Conservation (phyloP, 2,113 vertebrate genomes). For the Platysteira castanea region DNA sequence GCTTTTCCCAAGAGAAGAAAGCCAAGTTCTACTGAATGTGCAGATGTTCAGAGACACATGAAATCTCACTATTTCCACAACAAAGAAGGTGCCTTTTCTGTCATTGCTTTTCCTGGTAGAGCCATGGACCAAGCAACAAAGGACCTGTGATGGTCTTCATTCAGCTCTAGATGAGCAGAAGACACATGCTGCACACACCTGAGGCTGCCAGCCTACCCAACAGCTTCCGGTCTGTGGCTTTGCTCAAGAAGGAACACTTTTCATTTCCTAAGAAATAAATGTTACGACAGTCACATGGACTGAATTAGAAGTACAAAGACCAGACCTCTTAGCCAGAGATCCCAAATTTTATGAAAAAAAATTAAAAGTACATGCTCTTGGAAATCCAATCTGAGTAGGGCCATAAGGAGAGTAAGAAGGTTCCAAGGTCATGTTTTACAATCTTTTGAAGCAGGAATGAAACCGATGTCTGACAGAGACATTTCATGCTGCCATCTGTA, state of each 20-base stretch:
- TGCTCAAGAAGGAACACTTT: background rate
- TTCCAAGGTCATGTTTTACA: constrained; percentile 26
- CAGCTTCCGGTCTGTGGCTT: background rate
- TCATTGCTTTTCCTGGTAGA: background rate
- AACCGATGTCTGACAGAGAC: background rate
- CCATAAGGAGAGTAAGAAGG: background rate
- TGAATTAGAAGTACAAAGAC: constrained; percentile 36
- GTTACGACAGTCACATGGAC: constrained; percentile 27
- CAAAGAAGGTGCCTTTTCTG: background rate
- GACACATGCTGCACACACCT: background rate
- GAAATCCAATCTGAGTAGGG: background rate
- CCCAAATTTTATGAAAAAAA: constrained; percentile 4
- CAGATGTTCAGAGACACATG: background rate
- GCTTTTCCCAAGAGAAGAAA: background rate
- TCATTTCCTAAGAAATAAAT: constrained; percentile 30
- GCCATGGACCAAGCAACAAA: background rate
- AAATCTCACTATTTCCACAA: background rate
- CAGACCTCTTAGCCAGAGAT: background rate
- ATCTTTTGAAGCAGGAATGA: constrained; percentile 22
- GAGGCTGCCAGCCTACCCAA: background rate
- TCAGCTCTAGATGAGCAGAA: background rate
- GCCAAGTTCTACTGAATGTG: background rate
- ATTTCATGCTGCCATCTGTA: background rate
- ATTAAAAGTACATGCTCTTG: background rate
- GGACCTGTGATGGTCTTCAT: background rate